Base-by-base conservation (phyloP, 2,888 invertebrate species). In the Agapostemon virescens region DNA sequence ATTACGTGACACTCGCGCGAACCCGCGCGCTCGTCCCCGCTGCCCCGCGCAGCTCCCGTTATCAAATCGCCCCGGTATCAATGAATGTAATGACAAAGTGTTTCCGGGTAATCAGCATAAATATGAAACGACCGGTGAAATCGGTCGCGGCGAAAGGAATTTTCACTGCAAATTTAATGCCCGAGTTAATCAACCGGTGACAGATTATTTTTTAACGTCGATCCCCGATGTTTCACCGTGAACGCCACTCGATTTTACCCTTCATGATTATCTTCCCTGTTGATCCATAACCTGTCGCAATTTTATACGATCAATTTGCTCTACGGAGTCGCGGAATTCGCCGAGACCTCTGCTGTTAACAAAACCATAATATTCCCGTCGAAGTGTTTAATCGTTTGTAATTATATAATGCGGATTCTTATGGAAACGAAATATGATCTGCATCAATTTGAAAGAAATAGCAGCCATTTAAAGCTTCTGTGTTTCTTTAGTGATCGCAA, bases 11-110 rank as follows among this genome's bases (percentile, higher is more conserved):
- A 75, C n/a, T 17, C 26, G 30, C 55, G 55, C 55, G n/a, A 49
- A 49, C 55, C 55, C 55, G 26, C 6, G 55, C 49, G n/a, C 49
- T n/a, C 49, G 49, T n/a, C 4, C n/a, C 49, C 49, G 38, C 9
- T n/a, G 11, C n/a, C 15, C 26, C 61, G 61, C 33, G 5, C 61
- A 73, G 69, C 64, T 78, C 80, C 58, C 78, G 84, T 85, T 86
- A 85, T 86, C 82, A 79, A 82, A 79, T 86, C 82, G 85, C 71
- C 71, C 40, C 85, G 86, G 74, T 82, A 80, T 82, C 85, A 85
- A 82, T 86, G 83, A 76, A 83, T 83, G 83, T 83, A 83, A 83
- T 76, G 76, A 79, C 67, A 58, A 83, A 70, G 76, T 79, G 83
- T 76, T 74, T 78, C 77, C 76, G 76, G 76, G 86, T 79, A 85